A percentile compares a stretch with the other conserved stretches of the same genome.
Conservation (phyloP, 2,113 vertebrate genomes). For the Hippocampus mohnikei region DNA sequence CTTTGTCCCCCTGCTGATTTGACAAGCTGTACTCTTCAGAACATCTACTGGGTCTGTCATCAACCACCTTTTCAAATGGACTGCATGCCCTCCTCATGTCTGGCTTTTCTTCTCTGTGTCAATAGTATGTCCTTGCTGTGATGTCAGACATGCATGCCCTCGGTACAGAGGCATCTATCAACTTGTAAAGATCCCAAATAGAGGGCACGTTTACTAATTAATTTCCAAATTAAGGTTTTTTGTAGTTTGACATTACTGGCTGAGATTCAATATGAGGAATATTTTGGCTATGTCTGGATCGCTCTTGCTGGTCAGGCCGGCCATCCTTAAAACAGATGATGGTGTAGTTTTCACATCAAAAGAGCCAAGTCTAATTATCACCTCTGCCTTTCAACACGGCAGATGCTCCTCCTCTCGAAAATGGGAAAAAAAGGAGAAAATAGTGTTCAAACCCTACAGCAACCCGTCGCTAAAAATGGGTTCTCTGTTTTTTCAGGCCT, state of each 20-base stretch:
- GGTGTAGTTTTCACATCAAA: slow-evolving; percentile 71
- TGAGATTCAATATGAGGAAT: slow-evolving; percentile 35
- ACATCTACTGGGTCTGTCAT: slow-evolving; percentile 27
- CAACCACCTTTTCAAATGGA: slow-evolving; percentile 6
- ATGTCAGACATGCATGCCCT: slow-evolving; percentile 15
- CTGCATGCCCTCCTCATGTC: slow-evolving; percentile 13
- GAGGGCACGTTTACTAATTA: slow-evolving; percentile 11
- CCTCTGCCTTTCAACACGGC: slow-evolving; percentile 63
- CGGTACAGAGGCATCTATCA: slow-evolving; percentile 7
- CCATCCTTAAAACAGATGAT: slow-evolving; percentile 66
- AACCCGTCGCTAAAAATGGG: slow-evolving; percentile 43
- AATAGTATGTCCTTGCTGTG: not conserved
- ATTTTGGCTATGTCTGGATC: slow-evolving; percentile 42
- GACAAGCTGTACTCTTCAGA: slow-evolving; percentile 39
- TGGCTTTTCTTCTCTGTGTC: not conserved
- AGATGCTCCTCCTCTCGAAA: slow-evolving; percentile 32
- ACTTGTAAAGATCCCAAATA: slow-evolving; percentile 1
- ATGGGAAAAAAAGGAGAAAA: slow-evolving; percentile 31
- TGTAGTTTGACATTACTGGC: slow-evolving; percentile 13
- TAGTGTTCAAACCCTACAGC: slow-evolving; percentile 34
- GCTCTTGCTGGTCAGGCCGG: slow-evolving; percentile 46
- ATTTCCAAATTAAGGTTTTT: slow-evolving; percentile 14
- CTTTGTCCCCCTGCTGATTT: slow-evolving; percentile 44
- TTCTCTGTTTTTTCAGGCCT: slow-evolving; percentile 49
- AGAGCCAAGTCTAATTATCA: slow-evolving; percentile 73